Base-by-base conservation (phyloP, 2,888 invertebrate genomes). In the Carpatolechia fugitivella region DNA sequence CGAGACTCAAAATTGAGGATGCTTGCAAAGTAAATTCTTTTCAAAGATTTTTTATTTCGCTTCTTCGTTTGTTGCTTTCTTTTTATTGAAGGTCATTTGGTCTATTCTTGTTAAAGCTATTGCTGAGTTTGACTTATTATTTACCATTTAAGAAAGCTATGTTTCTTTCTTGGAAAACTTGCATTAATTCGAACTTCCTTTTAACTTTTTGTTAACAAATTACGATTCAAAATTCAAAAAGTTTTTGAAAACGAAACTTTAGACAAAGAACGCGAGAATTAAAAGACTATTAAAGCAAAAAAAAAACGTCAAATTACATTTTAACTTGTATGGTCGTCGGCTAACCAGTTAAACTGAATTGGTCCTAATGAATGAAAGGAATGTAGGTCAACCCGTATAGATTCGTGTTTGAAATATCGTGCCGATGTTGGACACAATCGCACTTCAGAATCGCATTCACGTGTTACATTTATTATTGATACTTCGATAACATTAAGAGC, bases 1-100 rank as follows among this genome's bases (percentile, higher is more conserved):
- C 59, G 56, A 57, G 57, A 57, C 58, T 60, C 62, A 55, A 56
- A 62, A 52, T 46, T 55, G 46, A 49, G 30, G 52, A 48, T 49
- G 31, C 35, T 18, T 38, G 48, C 56, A 56, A 48, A 52, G 24
- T 35, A 20, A 49, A 49, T 49, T 56, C 33, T 51, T 55, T 47
- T 51, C 47, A 36, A 40, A 56, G 36, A 52, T 33, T 47, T 52
- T 52, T 52, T 48, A 51, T 55, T 55, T 44, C 16, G 36, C 38
- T 54, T 10, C 30, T 46, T 29, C 49, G 33, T 33, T 50, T 55
- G 51, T 46, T 20, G 44, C 44, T 44, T 52, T 44, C 44, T 44
- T 52, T 33, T 44, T 33, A 10, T 29, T 14, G 33, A 16, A 29
- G 16, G 14, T 47, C 24, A 31, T 31, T 18, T 16, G 13, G 11